phyloP scores from a whole-genome alignment of 1,140 invertebrate genomes.

The Tetragnatha versicolor region DNA sequence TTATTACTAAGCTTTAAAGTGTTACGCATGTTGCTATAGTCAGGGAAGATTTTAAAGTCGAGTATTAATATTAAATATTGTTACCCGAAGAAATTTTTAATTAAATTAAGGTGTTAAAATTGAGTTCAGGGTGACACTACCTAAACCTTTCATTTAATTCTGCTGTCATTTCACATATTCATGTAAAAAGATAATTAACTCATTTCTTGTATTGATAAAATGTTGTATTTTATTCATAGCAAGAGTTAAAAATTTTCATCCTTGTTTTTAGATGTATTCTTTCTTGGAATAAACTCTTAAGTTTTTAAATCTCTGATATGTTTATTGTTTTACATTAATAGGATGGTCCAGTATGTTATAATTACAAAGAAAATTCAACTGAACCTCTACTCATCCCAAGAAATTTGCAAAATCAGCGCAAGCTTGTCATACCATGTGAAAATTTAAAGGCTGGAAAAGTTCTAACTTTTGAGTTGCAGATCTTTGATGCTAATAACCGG shows the following conservation, averaged over 20 bases:
- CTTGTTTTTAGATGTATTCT: neutral
- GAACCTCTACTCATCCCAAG: conserved; percentile 47
- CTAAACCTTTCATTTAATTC: too few species aligned
- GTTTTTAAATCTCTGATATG: neutral
- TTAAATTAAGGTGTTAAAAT: too few species aligned
- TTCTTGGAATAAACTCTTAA: neutral
- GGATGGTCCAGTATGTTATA: conserved; percentile 39
- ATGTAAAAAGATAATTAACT: too few species aligned
- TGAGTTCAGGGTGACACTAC: too few species aligned
- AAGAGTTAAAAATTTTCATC: neutral
- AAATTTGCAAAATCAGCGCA: conserved; percentile 35
- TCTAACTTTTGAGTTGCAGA: conserved; percentile 56
- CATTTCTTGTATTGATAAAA: too few species aligned
- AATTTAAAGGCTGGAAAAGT: conserved; percentile 53
- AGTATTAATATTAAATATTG: too few species aligned
- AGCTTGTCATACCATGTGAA: conserved; percentile 32
- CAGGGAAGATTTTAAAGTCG: too few species aligned
- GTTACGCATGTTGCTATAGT: too few species aligned
- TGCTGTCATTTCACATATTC: too few species aligned
- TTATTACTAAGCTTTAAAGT: too few species aligned
- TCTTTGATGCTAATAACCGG: conserved; percentile 56
- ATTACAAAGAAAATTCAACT: conserved; percentile 41
- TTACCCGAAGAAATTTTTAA: too few species aligned
- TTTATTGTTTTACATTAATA: neutral
- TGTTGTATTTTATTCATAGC: too few species aligned